Evolutionary conservation across 2,888 invertebrate species (phyloP), one percentile per base, ranked within the genome.

Genomic region (Germaria angustata): DNA sequence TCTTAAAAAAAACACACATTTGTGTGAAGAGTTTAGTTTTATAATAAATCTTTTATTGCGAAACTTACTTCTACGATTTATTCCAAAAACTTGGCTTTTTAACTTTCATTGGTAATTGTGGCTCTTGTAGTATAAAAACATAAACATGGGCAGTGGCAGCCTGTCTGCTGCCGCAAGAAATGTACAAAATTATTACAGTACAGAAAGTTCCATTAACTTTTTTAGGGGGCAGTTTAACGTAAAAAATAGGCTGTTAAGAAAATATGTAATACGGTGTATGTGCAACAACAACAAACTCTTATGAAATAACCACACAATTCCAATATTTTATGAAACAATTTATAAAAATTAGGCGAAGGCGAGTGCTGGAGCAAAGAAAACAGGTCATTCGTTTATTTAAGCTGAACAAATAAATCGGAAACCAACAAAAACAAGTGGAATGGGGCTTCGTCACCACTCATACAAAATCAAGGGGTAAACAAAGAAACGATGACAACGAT

Each of bases 331-430:
- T n/a, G n/a, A n/a, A n/a, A n/a, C n/a, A n/a, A n/a, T n/a, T n/a
- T n/a, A n/a, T n/a, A n/a, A n/a, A n/a, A 11, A 32, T n/a, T 20
- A 39, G 9, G 39, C 13, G 15, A 34, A 59, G 63, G 53, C 41
- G 32, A 32, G 15, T 24, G 32, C 36, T 41, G 8, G n/a, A 28
- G 22, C 53, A 41, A 15, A n/a, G 3, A 80, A 81, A 81, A 66
- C 71, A 81, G 81, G 76, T 77, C 81, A 81, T 72, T 66, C 59
- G 53, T 71, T 53, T 46, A 32, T 46, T 69, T 53, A 34, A 66
- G 53, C 34, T 66, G 11, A 44, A 57, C 39, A 66, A 49, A 17
- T 72, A 34, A 51, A 61, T n/a, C 22, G 44, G 57, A 80, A 73
- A 53, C 24, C 24, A 20, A 53, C 20, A 17, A 65, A 46, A 61